Evolutionary conservation across 2,888 invertebrate genomes (phyloP), one percentile per base, ranked within the genome.

Genomic region (Odontothrips loti): DNA sequence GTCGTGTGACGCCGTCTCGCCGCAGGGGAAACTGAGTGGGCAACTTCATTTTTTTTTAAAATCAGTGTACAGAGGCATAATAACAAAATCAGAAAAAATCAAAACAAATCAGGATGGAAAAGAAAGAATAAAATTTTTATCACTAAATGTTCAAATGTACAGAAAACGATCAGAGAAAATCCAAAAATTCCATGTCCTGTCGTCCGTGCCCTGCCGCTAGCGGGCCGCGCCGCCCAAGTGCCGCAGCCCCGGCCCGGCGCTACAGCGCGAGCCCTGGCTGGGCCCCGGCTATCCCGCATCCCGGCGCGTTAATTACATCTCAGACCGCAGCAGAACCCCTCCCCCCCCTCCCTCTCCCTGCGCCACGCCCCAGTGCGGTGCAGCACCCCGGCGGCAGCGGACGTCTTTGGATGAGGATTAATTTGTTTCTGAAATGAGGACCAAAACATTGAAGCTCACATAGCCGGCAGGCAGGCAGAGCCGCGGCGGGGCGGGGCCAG

Each of bases 371-470:
- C 34, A 43, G 34, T 43, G 34, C 34, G 34, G 34, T 43, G 34
- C 34, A 43, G 34, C 2, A 6, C 34, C 34, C 34, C 34, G 34
- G 34, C 2, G 34, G 34, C 34, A 43, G 9, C 68, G 68, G 68
- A 68, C 68, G 68, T 68, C 68, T 68, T 68, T 68, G 68, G 68
- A 68, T 68, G 68, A 68, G 68, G 68, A 68, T 68, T 68, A 68
- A 68, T 68, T 68, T 68, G 68, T 68, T 68, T 68, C 68, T 23
- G 68, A 68, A 68, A 68, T 68, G 68, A 68, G 68, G 68, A 23
- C 23, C 68, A 11, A 68, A 68, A 68, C 58, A 58, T 58, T 58
- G 58, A 58, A 58, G 58, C 58, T 8, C 58, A n/a, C 51, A 2
- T 43, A 43, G 34, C 20, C 58, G 58, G 58, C 58, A 58, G 51